Evolutionary conservation across 2,888 invertebrate species (phyloP), one percentile per base, ranked within the genome.

Genomic region (Leucophenga maculata): DNA sequence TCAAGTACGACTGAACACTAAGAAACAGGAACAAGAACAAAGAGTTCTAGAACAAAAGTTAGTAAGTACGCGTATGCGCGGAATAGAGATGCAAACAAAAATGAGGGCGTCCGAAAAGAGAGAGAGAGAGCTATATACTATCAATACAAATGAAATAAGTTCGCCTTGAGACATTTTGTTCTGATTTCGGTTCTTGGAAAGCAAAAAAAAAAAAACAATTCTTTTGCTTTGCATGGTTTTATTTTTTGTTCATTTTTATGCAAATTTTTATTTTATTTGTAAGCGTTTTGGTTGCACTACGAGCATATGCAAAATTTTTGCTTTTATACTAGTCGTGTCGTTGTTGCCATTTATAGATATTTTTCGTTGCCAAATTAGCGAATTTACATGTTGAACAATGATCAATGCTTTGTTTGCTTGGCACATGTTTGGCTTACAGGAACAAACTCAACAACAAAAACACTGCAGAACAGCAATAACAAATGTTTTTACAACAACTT

Each of bases 301-400:
- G 26, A 26, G 26, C 4, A 26, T 70, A 78, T 82, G 80, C 80
- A 78, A 82, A 82, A 57, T 39, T 39, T 39, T 39, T 39, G 39
- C 39, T 39, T 39, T 39, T 39, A 39, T 39, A 11, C 39, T 46
- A 55, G 32, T 65, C 52, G 22, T 39, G 67, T 31, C 39, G 16
- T 73, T 79, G 76, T 81, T 83, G 82, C 79, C 79, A 81, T 83
- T 84, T 82, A 78, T 81, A 84, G 84, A 76, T 77, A 75, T 77
- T 80, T 78, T 84, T 78, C 78, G 82, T 80, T 80, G 79, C 82
- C 82, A 82, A 82, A 82, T 82, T 82, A 82, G 82, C 77, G 82
- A 82, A 82, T 82, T 82, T 82, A 84, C 82, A 83, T 82, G 84
- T 82, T 82, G 84, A 80, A 82, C 82, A 82, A 82, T 84, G 82